Percentiles rank a stretch among this genome's conserved stretches.
Evolutionary conservation across 2,113 vertebrate genomes (phyloP).

Genomic region (Sinocyclocheilus rhinocerous): DNA sequence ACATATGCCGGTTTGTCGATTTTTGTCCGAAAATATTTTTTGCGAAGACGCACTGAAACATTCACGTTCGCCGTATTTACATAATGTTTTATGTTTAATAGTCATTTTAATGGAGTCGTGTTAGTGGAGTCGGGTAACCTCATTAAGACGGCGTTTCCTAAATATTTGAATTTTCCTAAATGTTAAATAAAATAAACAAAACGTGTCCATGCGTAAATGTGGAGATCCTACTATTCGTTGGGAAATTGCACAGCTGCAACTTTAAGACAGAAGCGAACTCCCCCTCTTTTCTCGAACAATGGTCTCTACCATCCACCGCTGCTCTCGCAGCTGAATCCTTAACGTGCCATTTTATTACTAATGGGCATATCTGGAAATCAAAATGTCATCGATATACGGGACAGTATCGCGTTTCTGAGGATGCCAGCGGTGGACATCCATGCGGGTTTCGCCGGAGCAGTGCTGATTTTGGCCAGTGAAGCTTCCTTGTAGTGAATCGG

Average conservation of each 20-base stretch:
- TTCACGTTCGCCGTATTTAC: background rate
- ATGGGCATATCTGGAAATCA: conserved; percentile 73
- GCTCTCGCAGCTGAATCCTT: conserved; percentile 89
- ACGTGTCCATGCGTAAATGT: no score
- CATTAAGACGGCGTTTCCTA: background rate
- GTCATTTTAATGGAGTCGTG: background rate
- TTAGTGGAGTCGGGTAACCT: background rate
- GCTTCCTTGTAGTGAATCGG: conserved; percentile 62
- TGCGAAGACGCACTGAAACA: background rate
- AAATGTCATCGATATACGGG: conserved; percentile 68
- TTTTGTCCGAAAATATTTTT: background rate
- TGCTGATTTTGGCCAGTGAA: conserved; percentile 51
- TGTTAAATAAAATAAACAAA: background rate
- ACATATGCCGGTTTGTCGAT: background rate
- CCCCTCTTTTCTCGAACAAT: conserved; percentile 81
- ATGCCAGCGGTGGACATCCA: conserved; percentile 65
- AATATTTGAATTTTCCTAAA: background rate
- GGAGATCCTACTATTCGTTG: background rate
- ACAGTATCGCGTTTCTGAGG: conserved; percentile 55
- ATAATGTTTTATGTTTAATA: background rate
- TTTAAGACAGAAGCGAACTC: conserved; percentile 85
- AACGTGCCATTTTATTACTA: conserved; percentile 91
- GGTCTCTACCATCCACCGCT: conserved; percentile 85
- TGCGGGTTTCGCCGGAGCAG: conserved; percentile 62
- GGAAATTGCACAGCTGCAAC: conserved; percentile 77